These are phyloP conservation scores for Elaphurus davidianus DNA, from an alignment of 2,113 vertebrate genomes.

Conservation along the genomic window DNA sequence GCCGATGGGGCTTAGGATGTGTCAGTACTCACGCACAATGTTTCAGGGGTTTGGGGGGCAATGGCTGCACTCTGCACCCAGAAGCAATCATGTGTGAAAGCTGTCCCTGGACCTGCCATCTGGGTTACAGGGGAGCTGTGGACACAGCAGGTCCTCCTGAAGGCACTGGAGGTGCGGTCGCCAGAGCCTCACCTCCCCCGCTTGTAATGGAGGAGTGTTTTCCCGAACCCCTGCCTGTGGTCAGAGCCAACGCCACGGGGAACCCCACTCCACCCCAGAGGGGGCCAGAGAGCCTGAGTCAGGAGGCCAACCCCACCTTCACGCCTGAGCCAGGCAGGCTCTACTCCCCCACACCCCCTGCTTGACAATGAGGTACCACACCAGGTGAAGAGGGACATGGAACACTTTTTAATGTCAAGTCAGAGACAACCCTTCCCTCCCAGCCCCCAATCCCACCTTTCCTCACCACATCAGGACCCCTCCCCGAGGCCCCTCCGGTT, in stretches of 20 bases:
- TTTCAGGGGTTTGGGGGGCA: neutral
- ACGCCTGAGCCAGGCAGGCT: neutral
- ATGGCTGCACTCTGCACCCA: neutral
- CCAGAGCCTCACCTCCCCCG: neutral
- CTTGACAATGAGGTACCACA: constrained; percentile 80
- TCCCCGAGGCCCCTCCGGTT: constrained; percentile 61
- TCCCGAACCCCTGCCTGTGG: neutral
- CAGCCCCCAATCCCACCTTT: constrained; percentile 69
- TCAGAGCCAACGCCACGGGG: neutral
- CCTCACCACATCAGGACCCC: constrained; percentile 70
- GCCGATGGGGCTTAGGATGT: neutral
- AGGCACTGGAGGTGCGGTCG: neutral
- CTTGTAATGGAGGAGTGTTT: neutral
- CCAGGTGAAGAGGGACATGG: constrained; percentile 83
- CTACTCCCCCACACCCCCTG: neutral
- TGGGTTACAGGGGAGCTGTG: neutral
- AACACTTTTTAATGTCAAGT: constrained; percentile 87
- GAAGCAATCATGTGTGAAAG: neutral
- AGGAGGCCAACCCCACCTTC: neutral
- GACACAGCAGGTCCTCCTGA: too few relatives aligned
- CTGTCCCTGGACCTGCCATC: neutral
- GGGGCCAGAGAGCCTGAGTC: neutral
- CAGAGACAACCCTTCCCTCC: constrained; percentile 82
- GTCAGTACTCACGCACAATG: neutral
- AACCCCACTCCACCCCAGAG: neutral